Percentiles rank a stretch among this genome's conserved stretches.
These are phyloP conservation scores for Muscicapa striata DNA, from an alignment of 2,797 vertebrate genomes.

Conservation along the genomic window DNA sequence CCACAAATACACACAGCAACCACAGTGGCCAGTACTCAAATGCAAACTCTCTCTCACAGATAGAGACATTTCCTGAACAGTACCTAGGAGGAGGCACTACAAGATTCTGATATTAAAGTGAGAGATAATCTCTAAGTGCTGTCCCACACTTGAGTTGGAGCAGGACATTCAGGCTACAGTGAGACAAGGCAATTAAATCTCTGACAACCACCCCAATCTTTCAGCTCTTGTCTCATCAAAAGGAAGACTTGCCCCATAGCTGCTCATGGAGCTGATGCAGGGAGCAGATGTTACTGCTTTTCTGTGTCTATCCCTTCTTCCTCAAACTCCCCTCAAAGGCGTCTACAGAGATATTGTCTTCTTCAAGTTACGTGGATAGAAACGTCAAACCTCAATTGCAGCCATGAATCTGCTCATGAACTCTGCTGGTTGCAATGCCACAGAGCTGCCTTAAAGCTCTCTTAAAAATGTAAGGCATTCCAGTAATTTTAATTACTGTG, in stretches of 20 bases:
- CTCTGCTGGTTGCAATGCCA: conserved; percentile 54
- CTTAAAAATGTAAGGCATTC: conserved; percentile 79
- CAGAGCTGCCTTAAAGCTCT: conserved; percentile 63
- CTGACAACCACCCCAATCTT: not conserved
- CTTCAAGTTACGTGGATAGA: conserved; percentile 13
- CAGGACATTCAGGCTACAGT: not conserved
- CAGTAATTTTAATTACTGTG: conserved; percentile 80
- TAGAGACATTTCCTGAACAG: not conserved
- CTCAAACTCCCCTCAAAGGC: not conserved
- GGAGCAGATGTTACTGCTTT: not conserved
- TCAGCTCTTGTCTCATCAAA: not conserved
- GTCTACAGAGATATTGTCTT: not conserved
- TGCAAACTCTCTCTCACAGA: not conserved
- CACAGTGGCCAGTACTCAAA: not conserved
- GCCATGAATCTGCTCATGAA: conserved; percentile 46
- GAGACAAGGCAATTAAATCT: not conserved
- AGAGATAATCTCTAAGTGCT: not conserved
- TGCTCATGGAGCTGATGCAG: not conserved
- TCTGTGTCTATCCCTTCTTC: not conserved
- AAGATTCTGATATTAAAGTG: not conserved
- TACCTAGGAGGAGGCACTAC: not conserved
- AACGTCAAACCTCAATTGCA: not conserved
- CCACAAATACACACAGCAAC: not conserved
- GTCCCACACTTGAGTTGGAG: not conserved
- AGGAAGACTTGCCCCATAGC: not conserved